Conservation (phyloP, 2,113 vertebrate genomes). For the Theristicus caerulescens region DNA sequence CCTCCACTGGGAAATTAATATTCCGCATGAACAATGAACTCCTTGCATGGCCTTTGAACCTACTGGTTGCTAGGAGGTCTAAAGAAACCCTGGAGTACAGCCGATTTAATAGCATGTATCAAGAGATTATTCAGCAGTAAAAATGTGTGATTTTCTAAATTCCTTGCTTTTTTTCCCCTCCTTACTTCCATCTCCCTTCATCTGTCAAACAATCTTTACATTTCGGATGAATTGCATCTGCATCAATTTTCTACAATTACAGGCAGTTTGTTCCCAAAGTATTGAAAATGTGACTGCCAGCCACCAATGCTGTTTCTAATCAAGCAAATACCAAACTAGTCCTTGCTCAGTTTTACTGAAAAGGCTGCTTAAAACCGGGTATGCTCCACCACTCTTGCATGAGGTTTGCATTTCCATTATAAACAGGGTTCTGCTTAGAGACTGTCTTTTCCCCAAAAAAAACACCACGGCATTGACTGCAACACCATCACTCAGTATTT, state of each 20-base stretch:
- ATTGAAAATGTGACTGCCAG: constrained; percentile 16
- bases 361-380: constrained; percentile 25
- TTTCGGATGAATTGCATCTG: not conserved
- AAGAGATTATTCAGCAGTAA: constrained; percentile 53
- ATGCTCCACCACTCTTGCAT: not conserved
- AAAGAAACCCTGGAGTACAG: constrained; percentile 65
- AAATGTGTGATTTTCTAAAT: constrained; percentile 41
- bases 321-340: constrained; percentile 30
- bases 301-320: constrained; percentile 8
- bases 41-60: constrained; percentile 72
- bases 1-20: constrained; percentile 67
- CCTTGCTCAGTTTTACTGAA: constrained; percentile 20
- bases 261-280: constrained; percentile 13
- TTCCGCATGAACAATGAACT: constrained; percentile 68
- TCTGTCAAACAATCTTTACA: constrained; percentile 10
- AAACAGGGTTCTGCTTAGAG: not conserved
- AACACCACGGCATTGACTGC: not conserved
- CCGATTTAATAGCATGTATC: constrained; percentile 41
- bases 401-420: not conserved
- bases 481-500: not conserved
- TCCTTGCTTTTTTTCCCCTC: not conserved
- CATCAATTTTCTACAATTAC: constrained; percentile 42
- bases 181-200: constrained; percentile 27
- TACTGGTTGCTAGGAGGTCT: constrained; percentile 72
- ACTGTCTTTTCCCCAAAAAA: not conserved